Conservation (phyloP, 2,797 vertebrate genomes). For the Spondyliosoma cantharus region DNA sequence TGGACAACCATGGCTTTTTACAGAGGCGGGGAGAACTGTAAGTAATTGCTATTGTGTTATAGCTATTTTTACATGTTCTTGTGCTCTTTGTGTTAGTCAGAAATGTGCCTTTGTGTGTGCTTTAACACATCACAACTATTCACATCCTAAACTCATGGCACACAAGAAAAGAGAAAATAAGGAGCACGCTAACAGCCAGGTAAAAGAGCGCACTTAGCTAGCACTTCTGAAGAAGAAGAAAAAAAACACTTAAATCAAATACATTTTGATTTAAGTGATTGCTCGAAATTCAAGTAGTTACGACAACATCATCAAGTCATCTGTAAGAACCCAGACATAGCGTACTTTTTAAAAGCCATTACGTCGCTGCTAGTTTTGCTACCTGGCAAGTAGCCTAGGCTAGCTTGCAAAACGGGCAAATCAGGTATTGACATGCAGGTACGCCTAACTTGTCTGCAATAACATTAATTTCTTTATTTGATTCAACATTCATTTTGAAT, state of each 20-base stretch:
- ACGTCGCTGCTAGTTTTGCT: no score
- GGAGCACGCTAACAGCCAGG: neutral
- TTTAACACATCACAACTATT: neutral
- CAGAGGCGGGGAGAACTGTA: neutral
- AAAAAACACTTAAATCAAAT: neutral
- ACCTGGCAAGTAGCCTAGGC: no score
- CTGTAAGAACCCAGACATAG: neutral
- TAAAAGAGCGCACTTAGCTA: neutral
- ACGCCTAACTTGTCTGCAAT: no score
- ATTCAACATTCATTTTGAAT: no score
- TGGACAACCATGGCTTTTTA: neutral
- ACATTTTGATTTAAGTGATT: neutral
- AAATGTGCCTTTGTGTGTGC: neutral
- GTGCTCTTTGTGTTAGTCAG: neutral
- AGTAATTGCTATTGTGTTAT: neutral
- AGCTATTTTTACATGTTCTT: neutral
- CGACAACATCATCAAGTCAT: neutral
- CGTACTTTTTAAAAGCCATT: no score
- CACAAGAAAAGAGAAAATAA: neutral
- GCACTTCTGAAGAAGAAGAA: neutral
- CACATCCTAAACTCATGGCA: no score
- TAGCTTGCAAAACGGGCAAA: no score
- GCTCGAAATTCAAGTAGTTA: neutral
- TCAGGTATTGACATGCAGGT: no score
- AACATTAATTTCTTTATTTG: no score